phyloP scores from a whole-genome alignment of 2,113 vertebrate species.

The Octodon degus region DNA sequence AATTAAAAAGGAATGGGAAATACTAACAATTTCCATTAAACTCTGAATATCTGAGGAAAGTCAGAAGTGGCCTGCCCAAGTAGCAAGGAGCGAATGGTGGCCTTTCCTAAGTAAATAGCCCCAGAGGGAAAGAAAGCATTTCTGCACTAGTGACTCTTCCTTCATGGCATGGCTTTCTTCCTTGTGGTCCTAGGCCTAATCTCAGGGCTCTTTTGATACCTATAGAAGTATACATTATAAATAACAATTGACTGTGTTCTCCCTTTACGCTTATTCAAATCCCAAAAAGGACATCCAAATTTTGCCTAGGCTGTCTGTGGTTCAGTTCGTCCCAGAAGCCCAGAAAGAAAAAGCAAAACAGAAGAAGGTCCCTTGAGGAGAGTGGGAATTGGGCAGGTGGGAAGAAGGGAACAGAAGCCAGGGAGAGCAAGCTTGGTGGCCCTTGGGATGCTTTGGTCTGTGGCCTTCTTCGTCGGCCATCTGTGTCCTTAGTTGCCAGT shows the following conservation, averaged over 20 bases:
- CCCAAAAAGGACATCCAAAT: not conserved
- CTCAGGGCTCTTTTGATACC: rapidly evolving
- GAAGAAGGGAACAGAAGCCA: not conserved
- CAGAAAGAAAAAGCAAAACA: not conserved
- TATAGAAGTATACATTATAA: rapidly evolving
- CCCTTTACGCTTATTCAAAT: not conserved
- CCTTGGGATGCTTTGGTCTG: constrained; percentile 36
- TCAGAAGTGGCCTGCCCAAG: not conserved
- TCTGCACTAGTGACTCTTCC: not conserved
- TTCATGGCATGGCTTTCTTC: not conserved
- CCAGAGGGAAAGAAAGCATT: not conserved
- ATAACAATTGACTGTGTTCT: not conserved
- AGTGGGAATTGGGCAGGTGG: not conserved
- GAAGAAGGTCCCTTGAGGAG: not conserved
- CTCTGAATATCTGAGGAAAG: not conserved
- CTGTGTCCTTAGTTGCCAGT: not conserved
- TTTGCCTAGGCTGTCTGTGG: not conserved
- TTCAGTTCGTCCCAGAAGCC: not conserved
- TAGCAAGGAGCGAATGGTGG: too few species aligned
- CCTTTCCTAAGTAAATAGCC: not conserved
- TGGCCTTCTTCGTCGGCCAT: not conserved
- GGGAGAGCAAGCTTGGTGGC: not conserved
- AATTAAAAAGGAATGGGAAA: not conserved
- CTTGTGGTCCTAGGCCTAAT: not conserved
- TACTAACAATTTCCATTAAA: not conserved